Percentiles rank a stretch among this genome's conserved stretches.
Conservation (phyloP, 2,797 vertebrate genomes). For the Sebastes dallii region DNA sequence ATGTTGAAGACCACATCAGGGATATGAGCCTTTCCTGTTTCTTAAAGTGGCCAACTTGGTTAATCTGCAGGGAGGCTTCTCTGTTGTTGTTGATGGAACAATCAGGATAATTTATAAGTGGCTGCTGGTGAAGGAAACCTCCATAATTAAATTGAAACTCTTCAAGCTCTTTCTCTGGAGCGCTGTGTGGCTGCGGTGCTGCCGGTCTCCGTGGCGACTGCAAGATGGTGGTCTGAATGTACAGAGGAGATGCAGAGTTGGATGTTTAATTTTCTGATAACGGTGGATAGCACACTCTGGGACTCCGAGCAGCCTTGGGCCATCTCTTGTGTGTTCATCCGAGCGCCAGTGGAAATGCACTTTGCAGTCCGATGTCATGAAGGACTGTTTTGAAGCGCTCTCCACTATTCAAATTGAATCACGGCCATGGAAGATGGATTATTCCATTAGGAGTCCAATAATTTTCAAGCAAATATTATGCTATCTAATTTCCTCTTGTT, state of each 20-base stretch:
- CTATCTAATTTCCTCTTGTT: constrained; percentile 3
- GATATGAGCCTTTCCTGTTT: background rate
- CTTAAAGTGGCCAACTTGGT: background rate
- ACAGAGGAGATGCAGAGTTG: constrained; percentile 15
- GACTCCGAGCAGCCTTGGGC: constrained; percentile 24
- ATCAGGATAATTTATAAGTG: constrained; percentile 57
- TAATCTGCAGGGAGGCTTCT: constrained; percentile 8
- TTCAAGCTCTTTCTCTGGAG: constrained; percentile 23
- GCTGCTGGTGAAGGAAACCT: constrained; percentile 35
- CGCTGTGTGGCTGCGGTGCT: background rate
- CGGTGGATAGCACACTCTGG: constrained; percentile 1
- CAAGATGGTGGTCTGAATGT: constrained; percentile 33
- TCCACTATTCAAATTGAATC: constrained; percentile 36
- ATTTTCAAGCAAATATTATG: constrained; percentile 21
- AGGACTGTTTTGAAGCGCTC: constrained; percentile 14
- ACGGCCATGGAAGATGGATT: constrained; percentile 37
- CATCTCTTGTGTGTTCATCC: constrained; percentile 30
- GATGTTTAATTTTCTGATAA: constrained; percentile 60
- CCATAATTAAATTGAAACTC: constrained; percentile 58
- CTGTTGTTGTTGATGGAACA: constrained; percentile 22
- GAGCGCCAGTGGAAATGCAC: constrained; percentile 19
- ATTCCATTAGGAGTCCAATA: constrained; percentile 36
- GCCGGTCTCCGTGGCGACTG: constrained; percentile 61
- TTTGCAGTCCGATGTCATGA: constrained; percentile 16
- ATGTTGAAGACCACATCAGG: background rate